Evolutionary conservation across 2,888 invertebrate species (phyloP), one percentile per base, ranked within the genome.

Genomic region (Azorinus chamasolen): DNA sequence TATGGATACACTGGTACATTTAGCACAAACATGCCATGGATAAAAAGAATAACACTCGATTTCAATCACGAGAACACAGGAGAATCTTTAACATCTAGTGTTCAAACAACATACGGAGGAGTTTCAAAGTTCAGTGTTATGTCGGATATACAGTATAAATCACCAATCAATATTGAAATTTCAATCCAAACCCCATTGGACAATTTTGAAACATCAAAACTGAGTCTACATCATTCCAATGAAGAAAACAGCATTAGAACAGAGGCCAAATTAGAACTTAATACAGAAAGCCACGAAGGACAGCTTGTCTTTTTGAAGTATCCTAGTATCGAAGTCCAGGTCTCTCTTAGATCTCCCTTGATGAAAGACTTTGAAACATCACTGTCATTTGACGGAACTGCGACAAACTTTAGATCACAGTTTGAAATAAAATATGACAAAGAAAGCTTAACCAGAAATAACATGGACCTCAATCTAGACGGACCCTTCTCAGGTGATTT

Each of bases 291-390:
- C 45, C 50, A 63, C 22, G 74, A 73, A 20, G 57, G 59, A 4
- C 83, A 86, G 57, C 20, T 81, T 6, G 53, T 62, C 41, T 59
- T 79, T 24, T 72, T 63, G 12, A 54, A 71, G 5, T 20, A 41
- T 12, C 59, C 73, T 43, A 45, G 68, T 16, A 54, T 80, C n/a
- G 46, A 57, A 22, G 82, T 51, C 8, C 61, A 70, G 14, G 20
- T 85, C 10, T 39, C 24, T 27, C 12, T 79, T 0, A 62, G 69
- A 63, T 79, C 83, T 20, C 83, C 83, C 12, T 32, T 83, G 12
- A 57, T 55, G 1, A 27, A 79, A 48, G 48, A 51, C n/a, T 27
- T 71, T n/a, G 68, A 72, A 20, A 25, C 64, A 14, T 51, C 43
- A 0, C 32, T 79, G 22, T 61, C 63, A 16, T 51, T 54, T 18